These are phyloP conservation scores for Stichopus chloronotus DNA, from an alignment of 35 echinoderm and acorn worm genomes.

Conservation along the genomic window DNA sequence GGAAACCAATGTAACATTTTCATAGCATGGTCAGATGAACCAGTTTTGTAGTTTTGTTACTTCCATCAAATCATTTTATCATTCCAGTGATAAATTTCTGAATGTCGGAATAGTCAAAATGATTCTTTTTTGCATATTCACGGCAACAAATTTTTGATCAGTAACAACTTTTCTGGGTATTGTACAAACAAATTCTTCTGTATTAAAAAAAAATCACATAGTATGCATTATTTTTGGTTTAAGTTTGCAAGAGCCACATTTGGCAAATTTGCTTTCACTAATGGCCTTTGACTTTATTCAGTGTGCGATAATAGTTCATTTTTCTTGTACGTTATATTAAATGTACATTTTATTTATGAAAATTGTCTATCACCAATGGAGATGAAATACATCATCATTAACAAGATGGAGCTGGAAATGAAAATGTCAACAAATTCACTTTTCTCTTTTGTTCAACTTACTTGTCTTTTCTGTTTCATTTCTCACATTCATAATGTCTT, in stretches of 20 bases:
- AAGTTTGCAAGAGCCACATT: background rate
- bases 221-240: background rate
- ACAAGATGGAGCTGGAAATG: constrained; percentile 2
- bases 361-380: constrained; percentile 25
- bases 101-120: background rate
- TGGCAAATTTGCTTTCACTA: constrained; percentile 15
- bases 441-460: background rate
- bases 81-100: background rate
- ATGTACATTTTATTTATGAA: constrained; percentile 42
- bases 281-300: constrained; percentile 6
- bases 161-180: background rate
- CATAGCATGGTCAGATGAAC: too few relatives aligned
- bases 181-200: background rate
- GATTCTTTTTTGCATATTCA: background rate
- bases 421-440: too few relatives aligned
- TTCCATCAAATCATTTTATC: background rate
- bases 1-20: too few relatives aligned
- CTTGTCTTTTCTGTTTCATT: background rate
- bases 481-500: too few relatives aligned
- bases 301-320: background rate
- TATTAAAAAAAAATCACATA: background rate
- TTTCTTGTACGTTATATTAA: constrained; percentile 24
- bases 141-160: background rate
- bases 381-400: constrained; percentile 9
- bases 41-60: too few relatives aligned